Evolutionary conservation across 1,140 invertebrate genomes (phyloP), one percentile per base, ranked within the genome.

Genomic region (Drosophila repleta): DNA sequence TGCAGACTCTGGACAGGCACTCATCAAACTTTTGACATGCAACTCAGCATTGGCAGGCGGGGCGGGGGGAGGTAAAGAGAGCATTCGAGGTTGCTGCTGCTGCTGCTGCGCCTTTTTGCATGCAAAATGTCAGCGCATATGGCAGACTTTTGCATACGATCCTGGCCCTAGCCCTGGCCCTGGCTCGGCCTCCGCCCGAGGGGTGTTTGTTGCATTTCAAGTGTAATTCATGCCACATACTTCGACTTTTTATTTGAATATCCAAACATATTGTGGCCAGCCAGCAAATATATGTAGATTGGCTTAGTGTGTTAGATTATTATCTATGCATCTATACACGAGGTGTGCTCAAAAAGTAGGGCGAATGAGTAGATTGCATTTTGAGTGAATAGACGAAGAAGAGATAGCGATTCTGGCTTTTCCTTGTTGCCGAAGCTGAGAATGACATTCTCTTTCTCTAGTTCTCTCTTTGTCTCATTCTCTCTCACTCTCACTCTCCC

Each of bases 121-220:
- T 88, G 83, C 83, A 88, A 89, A 88, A 83, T 79, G 83, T 89
- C 79, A 88, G 83, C 83, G 83, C 83, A 88, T 88, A 88, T 88
- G 83, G 74, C 83, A 88, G 79, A 70, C 79, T 88, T 88, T 88
- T 88, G 83, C 83, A 87, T 88, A 87, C 62, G 58, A 83, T n/a
- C n/a, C 77, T 74, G 45, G 39, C 29, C 49, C 49, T 13, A n/a
- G 5, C 15, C 46, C 15, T 20, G 0, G 5, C 32, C 32, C 18
- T 10, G 8, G 6, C 21, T 18, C 61, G 1, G 1, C n/a, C 21
- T 8, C 26, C 13, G 15, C 51, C 45, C 62, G 62, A 71, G 68
- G 68, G 68, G 35, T 66, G 68, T 41, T 65, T 71, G 39, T 35
- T 71, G 53, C 62, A 58, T 58, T 65, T 48, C 51, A 13, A 46